phyloP scores from a whole-genome alignment of 2,888 invertebrate genomes.

The Escarpia spicata region DNA sequence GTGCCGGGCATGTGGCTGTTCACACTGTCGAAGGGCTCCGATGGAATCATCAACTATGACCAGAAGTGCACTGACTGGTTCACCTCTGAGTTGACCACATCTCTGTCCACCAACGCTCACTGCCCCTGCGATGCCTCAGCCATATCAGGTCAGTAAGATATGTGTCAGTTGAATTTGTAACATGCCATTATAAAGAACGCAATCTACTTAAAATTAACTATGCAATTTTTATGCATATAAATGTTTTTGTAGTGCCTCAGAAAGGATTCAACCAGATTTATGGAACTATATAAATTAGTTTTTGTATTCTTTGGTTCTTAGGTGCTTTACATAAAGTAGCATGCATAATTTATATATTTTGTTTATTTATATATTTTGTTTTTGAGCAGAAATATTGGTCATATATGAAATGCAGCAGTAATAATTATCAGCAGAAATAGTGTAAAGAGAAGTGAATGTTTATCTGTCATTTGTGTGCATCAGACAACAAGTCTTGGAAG shows the following conservation, averaged over 20 bases:
- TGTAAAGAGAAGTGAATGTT: background rate
- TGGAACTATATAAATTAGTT: too few relatives aligned
- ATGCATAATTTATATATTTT: too few relatives aligned
- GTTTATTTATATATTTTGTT: too few relatives aligned
- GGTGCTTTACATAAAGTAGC: too few relatives aligned
- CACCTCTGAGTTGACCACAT: background rate
- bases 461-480: background rate
- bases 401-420: too few relatives aligned
- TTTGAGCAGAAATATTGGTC: too few relatives aligned
- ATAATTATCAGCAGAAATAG: background rate
- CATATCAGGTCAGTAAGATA: background rate
- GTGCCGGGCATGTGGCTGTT: background rate
- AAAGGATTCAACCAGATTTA: too few relatives aligned
- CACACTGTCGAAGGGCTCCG: background rate
- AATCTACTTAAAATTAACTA: too few relatives aligned
- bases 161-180: background rate
- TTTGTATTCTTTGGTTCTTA: too few relatives aligned
- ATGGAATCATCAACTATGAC: conserved; percentile 7
- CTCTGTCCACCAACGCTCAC: background rate
- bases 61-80: conserved; percentile 18
- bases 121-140: background rate
- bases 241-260: too few relatives aligned
- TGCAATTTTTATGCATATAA: too few relatives aligned
- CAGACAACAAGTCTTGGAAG: background rate
- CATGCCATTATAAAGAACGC: too few relatives aligned